Percentiles rank a stretch among this genome's conserved stretches.
Conservation (phyloP, 2,113 vertebrate genomes). For the Mastomys natalensis region DNA sequence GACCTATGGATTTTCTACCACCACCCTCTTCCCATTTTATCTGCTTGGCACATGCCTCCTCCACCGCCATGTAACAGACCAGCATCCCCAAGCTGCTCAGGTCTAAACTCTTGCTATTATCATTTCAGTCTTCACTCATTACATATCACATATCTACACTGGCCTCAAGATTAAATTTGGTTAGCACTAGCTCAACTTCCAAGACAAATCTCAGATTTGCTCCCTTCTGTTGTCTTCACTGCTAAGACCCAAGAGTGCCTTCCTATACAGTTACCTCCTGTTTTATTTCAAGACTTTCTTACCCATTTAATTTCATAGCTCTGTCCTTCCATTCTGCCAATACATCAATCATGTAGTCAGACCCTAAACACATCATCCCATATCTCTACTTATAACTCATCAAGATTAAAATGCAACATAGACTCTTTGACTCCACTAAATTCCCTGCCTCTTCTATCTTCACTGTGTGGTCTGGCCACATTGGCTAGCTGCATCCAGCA, state of each 20-base stretch:
- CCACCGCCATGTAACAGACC: neutral
- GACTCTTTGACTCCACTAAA: neutral
- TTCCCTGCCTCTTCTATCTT: neutral
- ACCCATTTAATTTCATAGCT: neutral
- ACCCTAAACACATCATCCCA: neutral
- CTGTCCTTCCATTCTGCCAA: neutral
- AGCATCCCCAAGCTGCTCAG: neutral
- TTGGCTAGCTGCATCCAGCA: neutral
- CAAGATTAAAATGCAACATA: constrained; percentile 12
- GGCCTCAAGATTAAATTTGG: neutral
- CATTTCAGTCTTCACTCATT: neutral
- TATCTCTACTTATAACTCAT: neutral
- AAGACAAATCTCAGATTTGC: neutral
- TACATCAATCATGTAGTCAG: neutral
- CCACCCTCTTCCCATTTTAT: neutral
- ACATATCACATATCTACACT: neutral
- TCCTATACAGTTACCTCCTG: neutral
- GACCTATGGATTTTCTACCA: neutral
- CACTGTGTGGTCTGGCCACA: neutral
- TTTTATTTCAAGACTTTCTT: constrained; percentile 4
- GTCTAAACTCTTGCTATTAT: neutral
- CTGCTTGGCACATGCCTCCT: neutral
- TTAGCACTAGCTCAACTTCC: neutral
- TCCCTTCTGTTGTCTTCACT: neutral
- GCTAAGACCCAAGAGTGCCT: neutral